Conservation (phyloP, 2,888 invertebrate species). For the Prosapia bicincta region DNA sequence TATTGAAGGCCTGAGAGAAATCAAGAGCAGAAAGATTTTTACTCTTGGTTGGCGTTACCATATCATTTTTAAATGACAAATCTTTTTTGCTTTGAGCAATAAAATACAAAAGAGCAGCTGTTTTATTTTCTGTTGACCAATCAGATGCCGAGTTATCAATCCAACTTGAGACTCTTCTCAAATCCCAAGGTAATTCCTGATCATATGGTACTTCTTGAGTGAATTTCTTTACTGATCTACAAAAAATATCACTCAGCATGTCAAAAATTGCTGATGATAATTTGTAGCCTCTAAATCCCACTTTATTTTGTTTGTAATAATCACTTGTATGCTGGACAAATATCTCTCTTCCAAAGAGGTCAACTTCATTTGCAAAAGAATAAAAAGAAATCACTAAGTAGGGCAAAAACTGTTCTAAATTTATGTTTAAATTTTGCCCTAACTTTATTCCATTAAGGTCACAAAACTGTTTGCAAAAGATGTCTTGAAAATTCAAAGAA, state of each 20-base stretch:
- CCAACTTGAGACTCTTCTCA: conserved; percentile 27
- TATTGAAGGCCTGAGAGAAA: conserved; percentile 51
- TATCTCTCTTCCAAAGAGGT: background rate
- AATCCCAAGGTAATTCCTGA: conserved; percentile 33
- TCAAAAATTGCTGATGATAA: background rate
- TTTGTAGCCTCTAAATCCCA: background rate
- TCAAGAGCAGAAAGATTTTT: conserved; percentile 49
- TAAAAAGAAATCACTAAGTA: conserved; percentile 15
- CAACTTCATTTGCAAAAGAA: background rate
- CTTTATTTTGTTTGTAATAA: background rate
- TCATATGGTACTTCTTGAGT: background rate
- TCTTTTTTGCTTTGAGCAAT: conserved; percentile 25
- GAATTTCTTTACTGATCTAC: background rate
- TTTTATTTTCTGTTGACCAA: conserved; percentile 32
- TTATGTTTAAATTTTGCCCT: conserved; percentile 4
- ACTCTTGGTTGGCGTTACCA: conserved; percentile 30
- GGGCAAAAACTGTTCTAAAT: conserved; percentile 4
- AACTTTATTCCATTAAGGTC: background rate
- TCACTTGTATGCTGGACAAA: background rate
- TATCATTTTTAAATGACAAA: background rate
- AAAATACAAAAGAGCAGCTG: conserved; percentile 33
- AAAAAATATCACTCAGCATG: background rate
- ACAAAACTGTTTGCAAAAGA: conserved; percentile 5
- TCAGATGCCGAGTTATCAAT: background rate
- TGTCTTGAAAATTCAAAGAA: background rate